phyloP scores from a whole-genome alignment of 1,140 invertebrate species.

The Drosophila bocki region DNA sequence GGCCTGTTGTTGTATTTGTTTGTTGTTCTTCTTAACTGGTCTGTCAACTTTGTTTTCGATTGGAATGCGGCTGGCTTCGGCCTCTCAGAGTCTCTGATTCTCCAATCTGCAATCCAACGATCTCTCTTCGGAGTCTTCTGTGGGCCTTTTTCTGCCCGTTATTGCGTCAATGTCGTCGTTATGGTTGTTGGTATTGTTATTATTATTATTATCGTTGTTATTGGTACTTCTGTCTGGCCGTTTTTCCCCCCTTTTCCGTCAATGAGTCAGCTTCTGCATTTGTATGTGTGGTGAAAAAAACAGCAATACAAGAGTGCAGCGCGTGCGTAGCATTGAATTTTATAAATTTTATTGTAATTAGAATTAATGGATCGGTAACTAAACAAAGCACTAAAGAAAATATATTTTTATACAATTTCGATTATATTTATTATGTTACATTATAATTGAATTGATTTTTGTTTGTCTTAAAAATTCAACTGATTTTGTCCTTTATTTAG shows the following conservation, averaged over 20 bases:
- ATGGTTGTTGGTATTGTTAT: constrained; percentile 48
- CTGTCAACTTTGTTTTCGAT: constrained; percentile 75
- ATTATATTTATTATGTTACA: background rate
- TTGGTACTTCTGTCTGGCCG: constrained; percentile 31
- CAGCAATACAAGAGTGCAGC: constrained; percentile 20
- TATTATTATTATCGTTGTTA: constrained; percentile 37
- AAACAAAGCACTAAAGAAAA: background rate
- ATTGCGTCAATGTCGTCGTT: constrained; percentile 51
- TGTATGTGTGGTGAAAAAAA: background rate
- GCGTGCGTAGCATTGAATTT: constrained; percentile 58
- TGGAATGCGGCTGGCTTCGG: constrained; percentile 73
- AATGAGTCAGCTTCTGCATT: constrained; percentile 21
- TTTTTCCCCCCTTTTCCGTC: constrained; percentile 11
- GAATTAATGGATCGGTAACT: background rate
- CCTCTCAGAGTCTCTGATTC: constrained; percentile 17
- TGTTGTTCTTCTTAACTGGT: constrained; percentile 69
- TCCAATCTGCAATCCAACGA: background rate
- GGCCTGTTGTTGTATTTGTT: constrained; percentile 38
- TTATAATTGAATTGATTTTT: background rate
- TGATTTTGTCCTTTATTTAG: no score
- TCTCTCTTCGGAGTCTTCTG: constrained; percentile 21
- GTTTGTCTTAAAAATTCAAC: background rate
- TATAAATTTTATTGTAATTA: constrained; percentile 8
- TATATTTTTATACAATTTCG: background rate
- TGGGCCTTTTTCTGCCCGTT: constrained; percentile 30